Base-by-base conservation (phyloP, 2,113 vertebrate genomes). In the Chelonoidis abingdonii region DNA sequence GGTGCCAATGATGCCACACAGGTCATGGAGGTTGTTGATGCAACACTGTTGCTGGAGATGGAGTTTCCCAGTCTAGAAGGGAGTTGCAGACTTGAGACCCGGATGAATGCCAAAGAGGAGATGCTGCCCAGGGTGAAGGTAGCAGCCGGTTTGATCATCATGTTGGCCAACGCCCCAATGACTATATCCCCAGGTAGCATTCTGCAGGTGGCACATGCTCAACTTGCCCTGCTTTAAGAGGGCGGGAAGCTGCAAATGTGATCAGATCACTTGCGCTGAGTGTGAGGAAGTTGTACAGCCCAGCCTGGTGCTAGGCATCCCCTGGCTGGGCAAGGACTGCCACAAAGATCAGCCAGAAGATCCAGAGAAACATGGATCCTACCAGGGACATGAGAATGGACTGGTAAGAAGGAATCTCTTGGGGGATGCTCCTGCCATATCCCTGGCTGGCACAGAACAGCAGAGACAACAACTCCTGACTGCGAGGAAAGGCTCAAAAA, bases 291-390 rank as follows among this genome's bases (percentile, higher is more conserved):
- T 99, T 99, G 98, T 99, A 98, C 13, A 99, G 97, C 50, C 99
- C 93, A 3, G 98, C 98, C 0, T 97, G 96, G 92, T 98, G 98
- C 84, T 99, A 44, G 53, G 98, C 98, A 4, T 98, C 97, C 0
- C 98, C 98, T 0, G 97, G 97, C 1, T 98, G 92, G 62, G 98
- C 98, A 53, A 98, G 96, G 6, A 98, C 96, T 0, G 98, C 98
- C 96, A 98, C 98, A 2, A 99, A 99, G 9, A 98, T 98, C 13
- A 98, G 98, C 98, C 98, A 99, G 94, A 99, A 99, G 52, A 99
- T 98, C 99, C 99, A 99, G 31, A 99, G 99, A 92, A 99, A 98
- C 94, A 99, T 96, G 0, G 96, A 98, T 13, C 99, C 99, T 88
- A 99, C 93, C 24, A 99, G 87, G 31, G 99, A 98, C 38, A 98